A percentile compares a stretch with the other conserved stretches of the same genome.
phyloP scores from a whole-genome alignment of 2,888 invertebrate species.

The Brachyptera risi region DNA sequence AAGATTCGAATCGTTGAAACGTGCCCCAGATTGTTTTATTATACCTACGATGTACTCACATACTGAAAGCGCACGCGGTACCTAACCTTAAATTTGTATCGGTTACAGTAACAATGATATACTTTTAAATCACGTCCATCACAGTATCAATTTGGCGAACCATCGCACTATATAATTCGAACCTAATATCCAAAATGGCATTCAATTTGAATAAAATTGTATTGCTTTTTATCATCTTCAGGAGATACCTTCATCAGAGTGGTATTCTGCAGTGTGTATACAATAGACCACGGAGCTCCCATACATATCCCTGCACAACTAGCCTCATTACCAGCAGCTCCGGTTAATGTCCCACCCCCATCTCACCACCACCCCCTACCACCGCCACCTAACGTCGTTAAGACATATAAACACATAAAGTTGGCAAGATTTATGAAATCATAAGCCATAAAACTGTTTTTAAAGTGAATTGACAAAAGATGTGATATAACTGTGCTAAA shows the following conservation, averaged over 20 bases:
- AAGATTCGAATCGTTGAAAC: no score
- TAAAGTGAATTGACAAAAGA: not conserved
- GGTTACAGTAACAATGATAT: no score
- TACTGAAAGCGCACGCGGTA: no score
- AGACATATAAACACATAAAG: not conserved
- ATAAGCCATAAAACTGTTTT: not conserved
- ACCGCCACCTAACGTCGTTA: not conserved
- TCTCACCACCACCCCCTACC: not conserved
- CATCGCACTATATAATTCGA: no score
- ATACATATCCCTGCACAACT: not conserved
- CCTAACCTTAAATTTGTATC: no score
- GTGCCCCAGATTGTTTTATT: no score
- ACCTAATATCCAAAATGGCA: no score
- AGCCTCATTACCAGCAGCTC: constrained; percentile 1
- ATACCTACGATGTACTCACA: no score
- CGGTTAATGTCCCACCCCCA: not conserved
- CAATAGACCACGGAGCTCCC: not conserved
- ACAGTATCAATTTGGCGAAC: no score
- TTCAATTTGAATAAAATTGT: no score
- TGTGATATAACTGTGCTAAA: not conserved
- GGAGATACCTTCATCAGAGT: not conserved
- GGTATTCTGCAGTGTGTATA: not conserved
- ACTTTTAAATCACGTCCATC: no score
- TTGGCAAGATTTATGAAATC: not conserved
- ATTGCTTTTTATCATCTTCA: no score